Percentiles rank a stretch among this genome's conserved stretches.
Evolutionary conservation across 2,888 invertebrate genomes (phyloP).

Genomic region (Caenorhabditis parvicauda): DNA sequence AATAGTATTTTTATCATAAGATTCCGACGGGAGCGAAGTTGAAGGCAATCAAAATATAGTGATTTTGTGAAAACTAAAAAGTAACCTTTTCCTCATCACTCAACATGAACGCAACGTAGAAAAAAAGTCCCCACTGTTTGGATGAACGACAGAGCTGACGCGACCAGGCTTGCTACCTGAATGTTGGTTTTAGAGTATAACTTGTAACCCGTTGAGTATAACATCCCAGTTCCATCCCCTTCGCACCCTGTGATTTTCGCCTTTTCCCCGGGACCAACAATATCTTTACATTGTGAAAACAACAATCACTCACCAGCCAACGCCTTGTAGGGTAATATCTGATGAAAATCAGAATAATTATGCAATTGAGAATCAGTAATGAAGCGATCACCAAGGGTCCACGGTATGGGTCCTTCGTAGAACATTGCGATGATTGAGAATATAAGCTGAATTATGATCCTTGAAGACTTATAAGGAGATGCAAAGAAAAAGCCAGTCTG

Average conservation of each 20-base stretch:
- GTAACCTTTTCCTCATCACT: conserved; percentile 36
- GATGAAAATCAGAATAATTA: conserved; percentile 50
- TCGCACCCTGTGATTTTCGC: not conserved
- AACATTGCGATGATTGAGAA: conserved; percentile 56
- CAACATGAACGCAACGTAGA: conserved; percentile 56
- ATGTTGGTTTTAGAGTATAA: conserved; percentile 9
- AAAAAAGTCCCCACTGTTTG: conserved; percentile 51
- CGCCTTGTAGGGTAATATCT: conserved; percentile 38
- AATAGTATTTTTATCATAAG: not conserved
- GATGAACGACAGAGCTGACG: conserved; percentile 48
- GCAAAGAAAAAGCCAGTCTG: too few relatives aligned
- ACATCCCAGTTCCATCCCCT: too few relatives aligned
- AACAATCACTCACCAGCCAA: conserved; percentile 40
- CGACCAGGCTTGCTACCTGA: conserved; percentile 48
- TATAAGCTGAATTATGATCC: conserved; percentile 53
- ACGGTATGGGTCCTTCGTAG: conserved; percentile 56
- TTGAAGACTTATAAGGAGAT: too few relatives aligned
- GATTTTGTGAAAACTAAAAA: not conserved
- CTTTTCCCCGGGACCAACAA: conserved; percentile 9
- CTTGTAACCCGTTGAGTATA: too few relatives aligned
- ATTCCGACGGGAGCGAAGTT: too few relatives aligned
- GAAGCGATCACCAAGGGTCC: conserved; percentile 34
- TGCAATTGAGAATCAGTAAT: conserved; percentile 50
- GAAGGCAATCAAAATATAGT: not conserved
- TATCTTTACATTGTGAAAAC: not conserved